phyloP scores from a whole-genome alignment of 2,888 invertebrate genomes.

The Colostygia pectinataria region DNA sequence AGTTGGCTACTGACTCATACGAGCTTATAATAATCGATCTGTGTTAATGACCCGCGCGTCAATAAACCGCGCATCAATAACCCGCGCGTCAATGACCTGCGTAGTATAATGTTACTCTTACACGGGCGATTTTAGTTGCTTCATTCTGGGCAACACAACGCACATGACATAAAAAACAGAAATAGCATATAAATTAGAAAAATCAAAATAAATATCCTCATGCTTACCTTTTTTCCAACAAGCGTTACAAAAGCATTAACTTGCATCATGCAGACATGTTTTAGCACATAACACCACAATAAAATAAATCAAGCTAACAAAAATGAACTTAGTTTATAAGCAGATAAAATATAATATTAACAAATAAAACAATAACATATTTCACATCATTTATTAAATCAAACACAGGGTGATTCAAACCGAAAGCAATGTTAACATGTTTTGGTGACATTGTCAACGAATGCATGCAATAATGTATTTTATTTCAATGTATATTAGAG shows the following conservation, averaged over 20 bases:
- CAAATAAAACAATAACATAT: conserved; percentile 34
- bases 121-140: too few relatives aligned
- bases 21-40: too few relatives aligned
- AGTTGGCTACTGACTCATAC: too few relatives aligned
- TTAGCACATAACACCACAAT: conserved; percentile 10
- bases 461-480: conserved; percentile 8
- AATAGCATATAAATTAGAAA: too few relatives aligned
- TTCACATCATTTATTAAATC: conserved; percentile 49
- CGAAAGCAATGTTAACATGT: conserved; percentile 37
- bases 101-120: too few relatives aligned
- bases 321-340: neutral
- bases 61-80: too few relatives aligned
- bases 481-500: conserved; percentile 2
- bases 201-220: neutral
- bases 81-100: too few relatives aligned
- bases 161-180: too few relatives aligned
- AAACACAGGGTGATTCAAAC: conserved; percentile 47
- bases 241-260: conserved; percentile 17
- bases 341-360: neutral
- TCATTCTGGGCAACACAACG: too few relatives aligned
- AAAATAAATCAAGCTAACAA: neutral
- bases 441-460: conserved; percentile 30
- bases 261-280: conserved; percentile 15
- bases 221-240: conserved; percentile 28
- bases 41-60: too few relatives aligned